A percentile compares a stretch with the other conserved stretches of the same genome.
Evolutionary conservation across 2,888 invertebrate species (phyloP).

Genomic region (Sussaba pulchella): DNA sequence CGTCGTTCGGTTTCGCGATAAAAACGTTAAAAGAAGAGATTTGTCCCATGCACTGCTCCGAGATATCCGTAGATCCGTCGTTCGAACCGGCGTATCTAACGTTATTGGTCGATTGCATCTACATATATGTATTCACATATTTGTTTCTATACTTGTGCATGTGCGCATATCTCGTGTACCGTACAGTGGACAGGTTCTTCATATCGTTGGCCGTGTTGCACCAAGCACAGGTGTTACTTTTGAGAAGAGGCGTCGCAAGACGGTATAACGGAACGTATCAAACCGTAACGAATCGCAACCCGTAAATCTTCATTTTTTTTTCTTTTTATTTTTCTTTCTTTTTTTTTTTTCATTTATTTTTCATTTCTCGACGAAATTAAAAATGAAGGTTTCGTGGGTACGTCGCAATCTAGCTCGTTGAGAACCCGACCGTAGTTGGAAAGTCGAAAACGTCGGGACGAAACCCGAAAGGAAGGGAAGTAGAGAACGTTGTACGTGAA

Average conservation of each 20-base stretch:
- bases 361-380: too few relatives aligned
- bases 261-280: neutral
- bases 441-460: constrained; percentile 6
- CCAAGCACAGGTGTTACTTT: neutral
- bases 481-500: neutral
- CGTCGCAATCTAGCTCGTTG: too few relatives aligned
- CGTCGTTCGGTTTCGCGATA: too few relatives aligned
- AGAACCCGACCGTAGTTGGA: constrained; percentile 13
- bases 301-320: too few relatives aligned
- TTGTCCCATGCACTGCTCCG: too few relatives aligned
- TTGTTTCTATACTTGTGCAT: neutral
- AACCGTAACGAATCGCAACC: too few relatives aligned
- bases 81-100: too few relatives aligned
- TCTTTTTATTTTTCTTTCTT: too few relatives aligned
- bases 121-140: neutral
- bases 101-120: neutral
- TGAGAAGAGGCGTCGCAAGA: neutral
- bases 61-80: too few relatives aligned
- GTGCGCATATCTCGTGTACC: neutral
- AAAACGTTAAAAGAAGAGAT: too few relatives aligned
- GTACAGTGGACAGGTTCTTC: neutral
- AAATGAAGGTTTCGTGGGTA: constrained; percentile 65
- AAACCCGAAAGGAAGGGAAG: neutral
- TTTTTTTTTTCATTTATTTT: too few relatives aligned
- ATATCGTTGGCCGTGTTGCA: neutral